Evolutionary conservation across 2,888 invertebrate species (phyloP).

Genomic region (Diploptera punctata): DNA sequence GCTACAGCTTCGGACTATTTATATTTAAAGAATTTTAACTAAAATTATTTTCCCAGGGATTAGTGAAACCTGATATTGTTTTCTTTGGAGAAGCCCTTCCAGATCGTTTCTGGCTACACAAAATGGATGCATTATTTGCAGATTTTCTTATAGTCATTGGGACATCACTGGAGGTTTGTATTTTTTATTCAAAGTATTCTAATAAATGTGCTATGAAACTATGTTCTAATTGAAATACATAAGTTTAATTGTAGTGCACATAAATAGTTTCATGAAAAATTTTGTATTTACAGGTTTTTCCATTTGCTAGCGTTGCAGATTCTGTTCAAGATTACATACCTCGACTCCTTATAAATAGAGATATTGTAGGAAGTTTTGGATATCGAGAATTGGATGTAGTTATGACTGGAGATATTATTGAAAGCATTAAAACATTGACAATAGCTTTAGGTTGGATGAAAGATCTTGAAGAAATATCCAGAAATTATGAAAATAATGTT

Average conservation of each 20-base stretch:
- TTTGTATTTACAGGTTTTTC: slow-evolving; percentile 55
- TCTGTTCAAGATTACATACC: slow-evolving; percentile 50
- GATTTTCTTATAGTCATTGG: slow-evolving; percentile 55
- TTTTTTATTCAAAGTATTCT: too few species aligned
- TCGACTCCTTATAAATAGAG: slow-evolving; percentile 53
- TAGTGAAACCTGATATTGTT: slow-evolving; percentile 47
- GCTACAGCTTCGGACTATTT: too few species aligned
- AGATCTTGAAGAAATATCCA: slow-evolving; percentile 41
- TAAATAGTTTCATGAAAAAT: too few species aligned
- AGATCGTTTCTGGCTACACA: slow-evolving; percentile 51
- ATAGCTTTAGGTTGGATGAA: slow-evolving; percentile 42
- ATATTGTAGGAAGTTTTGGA: slow-evolving; percentile 54
- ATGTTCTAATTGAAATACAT: too few species aligned
- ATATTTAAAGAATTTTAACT: too few species aligned
- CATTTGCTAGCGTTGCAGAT: slow-evolving; percentile 55
- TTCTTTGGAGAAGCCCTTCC: slow-evolving; percentile 56
- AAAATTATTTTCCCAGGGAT: too few species aligned
- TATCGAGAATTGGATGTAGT: slow-evolving; percentile 43
- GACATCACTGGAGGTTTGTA: slow-evolving; percentile 56
- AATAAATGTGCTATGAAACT: too few species aligned
- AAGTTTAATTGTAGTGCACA: too few species aligned
- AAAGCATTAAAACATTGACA: slow-evolving; percentile 38
- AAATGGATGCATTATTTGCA: slow-evolving; percentile 51
- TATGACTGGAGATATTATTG: slow-evolving; percentile 42
- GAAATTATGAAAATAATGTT: slow-evolving; percentile 17